Base-by-base conservation (phyloP, 2,113 vertebrate species). In the Tiliqua scincoides region DNA sequence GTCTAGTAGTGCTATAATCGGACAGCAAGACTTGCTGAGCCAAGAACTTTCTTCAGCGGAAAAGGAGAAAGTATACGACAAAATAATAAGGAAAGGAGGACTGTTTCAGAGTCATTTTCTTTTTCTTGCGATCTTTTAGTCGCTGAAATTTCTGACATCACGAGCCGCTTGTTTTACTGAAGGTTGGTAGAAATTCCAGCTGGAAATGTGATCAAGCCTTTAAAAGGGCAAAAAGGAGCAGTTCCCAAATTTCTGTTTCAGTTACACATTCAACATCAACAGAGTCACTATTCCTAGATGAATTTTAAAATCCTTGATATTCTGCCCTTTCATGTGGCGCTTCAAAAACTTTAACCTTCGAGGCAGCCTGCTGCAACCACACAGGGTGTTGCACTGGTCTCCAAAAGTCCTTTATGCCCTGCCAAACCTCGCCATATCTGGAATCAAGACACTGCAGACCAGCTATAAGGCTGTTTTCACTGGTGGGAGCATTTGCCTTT, bases 191-290 rank as follows among this genome's bases (percentile, higher is more conserved):
- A 87, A 83, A 83, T 87, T 78, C 86, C 81, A 87, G 74, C 80
- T 83, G 86, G 78, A 87, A 87, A 87, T 78, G 40, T 72, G 80
- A 87, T 87, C 81, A 83, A 87, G 73, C 65, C 65, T 87, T 78
- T 68, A 86, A 78, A 83, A 71, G 70, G 86, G 17, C 65, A 88
- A 88, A n/a, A 72, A 84, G 32, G 79, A 72, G 20, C 54, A 52
- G 83, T 80, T 80, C 21, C 57, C 71, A 84, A 75, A 52, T 35
- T 32, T 76, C 61, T 54, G 32, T 62, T 57, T 74, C 6, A 43
- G 52, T 76, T 43, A 70, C 27, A 18, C 32, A 21, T 76, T 83
- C 23, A 54, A 25, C 57, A 87, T 57, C 35, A 73, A 82, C 25
- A 30, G 48, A 35, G 57, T 35, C 27, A 25, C 57, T 17, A 23